Evolutionary conservation across 2,797 vertebrate genomes (phyloP).

Genomic region (Coranthus polyacanthus): DNA sequence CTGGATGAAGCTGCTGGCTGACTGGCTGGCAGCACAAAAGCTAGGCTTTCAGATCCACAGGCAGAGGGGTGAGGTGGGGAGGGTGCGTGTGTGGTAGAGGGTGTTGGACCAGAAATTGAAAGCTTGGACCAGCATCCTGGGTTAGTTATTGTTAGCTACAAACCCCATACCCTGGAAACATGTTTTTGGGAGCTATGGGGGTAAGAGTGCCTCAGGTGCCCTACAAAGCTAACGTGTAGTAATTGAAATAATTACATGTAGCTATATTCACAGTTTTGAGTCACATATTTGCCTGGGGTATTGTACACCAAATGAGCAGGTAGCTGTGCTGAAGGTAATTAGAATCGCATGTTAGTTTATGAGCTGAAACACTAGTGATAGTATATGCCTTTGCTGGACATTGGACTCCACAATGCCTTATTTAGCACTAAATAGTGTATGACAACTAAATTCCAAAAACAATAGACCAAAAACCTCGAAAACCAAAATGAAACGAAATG

Average conservation of each 20-base stretch:
- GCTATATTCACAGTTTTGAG: neutral
- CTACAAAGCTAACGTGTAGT: slow-evolving; percentile 24
- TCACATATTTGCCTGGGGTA: neutral
- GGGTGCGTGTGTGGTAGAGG: slow-evolving; percentile 11
- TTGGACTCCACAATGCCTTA: neutral
- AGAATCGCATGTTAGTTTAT: neutral
- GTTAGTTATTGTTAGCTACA: slow-evolving; percentile 72
- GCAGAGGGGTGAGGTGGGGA: slow-evolving; percentile 36
- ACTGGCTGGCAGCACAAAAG: slow-evolving; percentile 61
- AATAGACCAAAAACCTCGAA: too few relatives aligned
- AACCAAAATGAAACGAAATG: too few relatives aligned
- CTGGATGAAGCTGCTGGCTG: slow-evolving; percentile 75
- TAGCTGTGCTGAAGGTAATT: neutral
- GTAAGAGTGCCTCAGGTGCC: slow-evolving; percentile 26
- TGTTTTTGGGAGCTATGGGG: slow-evolving; percentile 10
- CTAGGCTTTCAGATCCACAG: slow-evolving; percentile 62
- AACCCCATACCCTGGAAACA: slow-evolving; percentile 17
- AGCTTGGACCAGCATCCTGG: slow-evolving; percentile 53
- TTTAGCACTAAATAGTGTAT: neutral
- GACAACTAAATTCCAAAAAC: too few relatives aligned
- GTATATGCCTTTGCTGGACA: neutral
- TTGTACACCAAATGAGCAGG: neutral
- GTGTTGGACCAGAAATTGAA: slow-evolving; percentile 56
- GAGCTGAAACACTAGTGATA: neutral
- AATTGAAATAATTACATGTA: slow-evolving; percentile 1